Conservation (phyloP, 2,113 vertebrate genomes). For the Cinclus cinclus region DNA sequence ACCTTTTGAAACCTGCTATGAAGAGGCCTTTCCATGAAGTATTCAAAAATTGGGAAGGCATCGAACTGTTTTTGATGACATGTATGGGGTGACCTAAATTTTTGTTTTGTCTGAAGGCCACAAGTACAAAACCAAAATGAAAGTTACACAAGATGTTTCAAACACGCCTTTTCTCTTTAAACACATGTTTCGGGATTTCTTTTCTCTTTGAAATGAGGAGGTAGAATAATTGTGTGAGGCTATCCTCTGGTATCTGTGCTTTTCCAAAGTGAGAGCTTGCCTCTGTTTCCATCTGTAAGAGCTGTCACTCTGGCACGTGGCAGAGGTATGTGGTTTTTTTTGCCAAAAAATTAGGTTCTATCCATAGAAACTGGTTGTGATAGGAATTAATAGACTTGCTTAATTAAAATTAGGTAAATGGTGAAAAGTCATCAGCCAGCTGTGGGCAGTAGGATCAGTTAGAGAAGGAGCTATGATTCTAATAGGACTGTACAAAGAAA, state of each 20-base stretch:
- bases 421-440: background rate
- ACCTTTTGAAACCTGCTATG: background rate
- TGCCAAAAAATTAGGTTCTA: background rate
- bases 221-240: background rate
- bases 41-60: background rate
- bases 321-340: background rate
- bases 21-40: background rate
- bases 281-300: background rate
- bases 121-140: background rate
- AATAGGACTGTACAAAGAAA: background rate
- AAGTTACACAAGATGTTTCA: background rate
- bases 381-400: background rate
- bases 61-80: background rate
- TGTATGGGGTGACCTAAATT: rapidly evolving
- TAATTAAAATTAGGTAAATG: background rate
- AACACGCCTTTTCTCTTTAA: background rate
- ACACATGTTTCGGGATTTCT: background rate
- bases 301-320: background rate
- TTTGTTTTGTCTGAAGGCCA: background rate
- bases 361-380: background rate
- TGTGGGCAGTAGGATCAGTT: background rate
- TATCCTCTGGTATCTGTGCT: background rate
- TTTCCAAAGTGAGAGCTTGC: background rate
- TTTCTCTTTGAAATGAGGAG: background rate
- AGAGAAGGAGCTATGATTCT: background rate